A percentile compares a stretch with the other conserved stretches of the same genome.
Evolutionary conservation across 2,113 vertebrate species (phyloP).

Genomic region (Blennius ocellaris): DNA sequence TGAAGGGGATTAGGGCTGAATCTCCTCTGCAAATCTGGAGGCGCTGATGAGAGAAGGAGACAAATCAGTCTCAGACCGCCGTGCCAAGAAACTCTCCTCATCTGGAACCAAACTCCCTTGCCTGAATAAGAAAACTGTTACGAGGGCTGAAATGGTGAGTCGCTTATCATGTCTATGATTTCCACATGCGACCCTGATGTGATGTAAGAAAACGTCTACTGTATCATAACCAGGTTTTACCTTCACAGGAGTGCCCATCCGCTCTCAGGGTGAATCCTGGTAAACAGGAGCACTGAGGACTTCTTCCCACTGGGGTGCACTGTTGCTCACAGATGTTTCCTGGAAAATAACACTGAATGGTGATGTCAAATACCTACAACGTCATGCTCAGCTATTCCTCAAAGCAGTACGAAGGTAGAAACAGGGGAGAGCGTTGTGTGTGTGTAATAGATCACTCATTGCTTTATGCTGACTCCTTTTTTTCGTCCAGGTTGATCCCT

Average conservation of each 20-base stretch:
- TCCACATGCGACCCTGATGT: neutral
- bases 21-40: slow-evolving; percentile 60
- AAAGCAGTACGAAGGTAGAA: slow-evolving; percentile 27
- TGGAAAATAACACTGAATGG: slow-evolving; percentile 35
- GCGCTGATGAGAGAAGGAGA: slow-evolving; percentile 56
- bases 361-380: slow-evolving; percentile 26
- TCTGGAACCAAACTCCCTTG: slow-evolving; percentile 50
- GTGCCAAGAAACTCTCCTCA: slow-evolving; percentile 44
- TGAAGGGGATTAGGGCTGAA: slow-evolving; percentile 53
- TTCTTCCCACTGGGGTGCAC: slow-evolving; percentile 80
- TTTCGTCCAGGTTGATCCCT: slow-evolving; percentile 54
- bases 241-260: slow-evolving; percentile 88
- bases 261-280: slow-evolving; percentile 86
- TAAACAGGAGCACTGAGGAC: slow-evolving; percentile 86
- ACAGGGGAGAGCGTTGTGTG: slow-evolving; percentile 30
- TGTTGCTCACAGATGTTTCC: slow-evolving; percentile 90
- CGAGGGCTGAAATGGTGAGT: neutral
- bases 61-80: slow-evolving; percentile 35
- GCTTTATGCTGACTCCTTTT: slow-evolving; percentile 44
- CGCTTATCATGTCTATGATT: neutral
- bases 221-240: slow-evolving; percentile 63
- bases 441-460: slow-evolving; percentile 34
- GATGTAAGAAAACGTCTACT: slow-evolving; percentile 13
- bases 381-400: neutral
- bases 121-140: slow-evolving; percentile 16